Evolutionary conservation across 2,797 vertebrate genomes (phyloP).

Genomic region (Centroberyx gerrardi): DNA sequence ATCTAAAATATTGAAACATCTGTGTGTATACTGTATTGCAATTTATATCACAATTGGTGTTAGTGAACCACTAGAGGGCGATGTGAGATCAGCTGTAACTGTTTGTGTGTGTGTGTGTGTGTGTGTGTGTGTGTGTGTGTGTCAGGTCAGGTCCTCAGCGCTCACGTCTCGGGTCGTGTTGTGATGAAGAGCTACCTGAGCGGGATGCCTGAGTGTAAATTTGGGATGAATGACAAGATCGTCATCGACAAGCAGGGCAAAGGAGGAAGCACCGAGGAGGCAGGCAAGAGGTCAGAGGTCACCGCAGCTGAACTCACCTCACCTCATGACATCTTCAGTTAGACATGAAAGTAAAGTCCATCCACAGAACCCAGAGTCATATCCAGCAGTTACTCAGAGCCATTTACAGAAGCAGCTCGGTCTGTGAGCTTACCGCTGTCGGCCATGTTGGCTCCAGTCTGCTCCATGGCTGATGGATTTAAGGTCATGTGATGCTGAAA

Average conservation of each 20-base stretch:
- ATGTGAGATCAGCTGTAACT: background rate
- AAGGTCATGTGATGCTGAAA: too few relatives aligned
- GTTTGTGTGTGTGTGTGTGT: background rate
- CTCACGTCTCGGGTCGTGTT: conserved; percentile 92
- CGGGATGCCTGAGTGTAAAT: conserved; percentile 96
- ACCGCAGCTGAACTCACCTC: too few relatives aligned
- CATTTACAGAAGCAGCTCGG: too few relatives aligned
- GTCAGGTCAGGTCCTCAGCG: conserved; percentile 92
- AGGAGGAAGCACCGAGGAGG: conserved; percentile 90
- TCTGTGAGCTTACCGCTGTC: too few relatives aligned
- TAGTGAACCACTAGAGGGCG: conserved; percentile 90
- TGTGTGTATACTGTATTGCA: too few relatives aligned
- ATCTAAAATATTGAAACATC: too few relatives aligned
- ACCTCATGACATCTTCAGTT: too few relatives aligned
- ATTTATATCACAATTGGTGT: conserved; percentile 54
- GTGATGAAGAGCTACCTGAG: conserved; percentile 96
- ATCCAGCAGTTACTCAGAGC: too few relatives aligned
- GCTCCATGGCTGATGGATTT: too few relatives aligned
- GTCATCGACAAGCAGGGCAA: conserved; percentile 95
- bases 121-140: background rate
- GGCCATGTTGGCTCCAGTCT: too few relatives aligned
- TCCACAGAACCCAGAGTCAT: too few relatives aligned
- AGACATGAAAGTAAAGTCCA: too few relatives aligned
- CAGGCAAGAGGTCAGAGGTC: conserved; percentile 77
- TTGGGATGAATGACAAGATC: conserved; percentile 96